phyloP scores from a whole-genome alignment of 2,888 invertebrate genomes.

The Rhingia rostrata region DNA sequence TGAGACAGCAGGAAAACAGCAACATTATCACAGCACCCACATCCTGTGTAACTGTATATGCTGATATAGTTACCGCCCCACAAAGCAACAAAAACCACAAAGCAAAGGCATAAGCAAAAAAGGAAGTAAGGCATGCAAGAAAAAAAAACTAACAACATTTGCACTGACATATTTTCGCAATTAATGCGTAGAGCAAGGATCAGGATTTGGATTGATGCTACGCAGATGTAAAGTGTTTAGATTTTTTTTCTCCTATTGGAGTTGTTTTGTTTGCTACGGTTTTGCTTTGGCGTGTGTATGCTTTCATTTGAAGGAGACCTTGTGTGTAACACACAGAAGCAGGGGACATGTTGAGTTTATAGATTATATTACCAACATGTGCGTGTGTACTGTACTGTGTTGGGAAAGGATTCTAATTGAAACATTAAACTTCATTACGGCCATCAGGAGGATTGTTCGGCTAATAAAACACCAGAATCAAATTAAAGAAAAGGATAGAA shows the following conservation, averaged over 20 bases:
- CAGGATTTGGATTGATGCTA: conserved; percentile 68
- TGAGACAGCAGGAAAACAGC: conserved; percentile 67
- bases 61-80: neutral
- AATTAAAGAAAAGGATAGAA: conserved; percentile 69
- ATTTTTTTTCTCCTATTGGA: conserved; percentile 26
- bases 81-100: conserved; percentile 61
- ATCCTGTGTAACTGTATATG: conserved; percentile 38
- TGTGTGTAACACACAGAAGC: conserved; percentile 19
- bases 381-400: conserved; percentile 1
- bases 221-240: conserved; percentile 56
- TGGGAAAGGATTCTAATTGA: conserved; percentile 79
- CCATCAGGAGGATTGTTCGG: conserved; percentile 76
- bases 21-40: conserved; percentile 67
- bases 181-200: conserved; percentile 71
- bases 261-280: conserved; percentile 19
- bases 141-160: conserved; percentile 59
- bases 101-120: conserved; percentile 17
- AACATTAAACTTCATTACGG: conserved; percentile 80
- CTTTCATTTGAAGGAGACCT: conserved; percentile 22
- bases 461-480: conserved; percentile 71
- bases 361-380: neutral
- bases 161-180: conserved; percentile 72
- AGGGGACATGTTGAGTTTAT: conserved; percentile 9
- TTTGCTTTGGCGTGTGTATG: conserved; percentile 17
- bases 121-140: conserved; percentile 13